Conservation (phyloP, 1,140 invertebrate genomes). For the Bombus polaris region DNA sequence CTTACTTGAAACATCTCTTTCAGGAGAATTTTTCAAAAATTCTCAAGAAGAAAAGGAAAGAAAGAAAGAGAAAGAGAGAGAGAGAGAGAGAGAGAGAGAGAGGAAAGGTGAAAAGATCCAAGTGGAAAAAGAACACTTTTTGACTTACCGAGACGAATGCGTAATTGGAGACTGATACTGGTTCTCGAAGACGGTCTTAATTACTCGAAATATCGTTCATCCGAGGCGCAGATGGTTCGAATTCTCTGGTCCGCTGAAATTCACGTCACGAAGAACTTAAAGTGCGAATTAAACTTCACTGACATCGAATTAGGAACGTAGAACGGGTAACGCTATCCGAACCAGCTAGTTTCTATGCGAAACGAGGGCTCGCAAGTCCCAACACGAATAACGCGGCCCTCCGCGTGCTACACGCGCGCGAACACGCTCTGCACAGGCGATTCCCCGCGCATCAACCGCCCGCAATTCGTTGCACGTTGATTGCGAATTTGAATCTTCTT, state of each 20-base stretch:
- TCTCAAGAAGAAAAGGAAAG: no score
- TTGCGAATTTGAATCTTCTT: constrained; percentile 68
- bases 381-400: constrained; percentile 5
- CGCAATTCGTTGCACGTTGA: constrained; percentile 50
- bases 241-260: background rate
- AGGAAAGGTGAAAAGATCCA: background rate
- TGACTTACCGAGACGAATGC: background rate
- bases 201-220: background rate
- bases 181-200: background rate
- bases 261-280: constrained; percentile 45
- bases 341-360: constrained; percentile 37
- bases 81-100: background rate
- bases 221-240: no score
- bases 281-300: constrained; percentile 41
- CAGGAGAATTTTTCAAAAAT: constrained; percentile 32
- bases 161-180: constrained; percentile 22
- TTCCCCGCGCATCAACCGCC: background rate
- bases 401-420: constrained; percentile 28
- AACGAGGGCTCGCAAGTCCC: background rate
- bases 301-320: constrained; percentile 33
- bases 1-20: background rate
- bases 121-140: background rate
- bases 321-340: background rate
- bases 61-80: no score
- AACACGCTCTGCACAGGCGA: constrained; percentile 3